Evolutionary conservation across 2,888 invertebrate genomes (phyloP).

Genomic region (Chymomyza procnemis): DNA sequence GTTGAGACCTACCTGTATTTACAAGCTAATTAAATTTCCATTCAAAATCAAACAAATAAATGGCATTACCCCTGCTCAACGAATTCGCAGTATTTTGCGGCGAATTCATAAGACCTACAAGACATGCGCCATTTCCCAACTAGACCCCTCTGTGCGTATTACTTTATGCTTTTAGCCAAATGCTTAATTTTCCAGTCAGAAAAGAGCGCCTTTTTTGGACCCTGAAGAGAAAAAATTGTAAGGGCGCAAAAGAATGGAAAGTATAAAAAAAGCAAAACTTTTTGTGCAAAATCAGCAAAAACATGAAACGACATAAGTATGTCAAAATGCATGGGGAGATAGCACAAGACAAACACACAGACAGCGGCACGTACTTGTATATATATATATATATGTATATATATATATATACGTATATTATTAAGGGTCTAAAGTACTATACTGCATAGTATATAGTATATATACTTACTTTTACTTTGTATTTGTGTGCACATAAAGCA

Average conservation of each 20-base stretch:
- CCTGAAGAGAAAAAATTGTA: conserved; percentile 49
- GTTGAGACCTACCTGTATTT: background rate
- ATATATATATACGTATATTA: too few relatives aligned
- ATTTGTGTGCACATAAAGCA: conserved; percentile 47
- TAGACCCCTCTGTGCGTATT: background rate
- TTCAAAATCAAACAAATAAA: background rate
- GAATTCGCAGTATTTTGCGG: conserved; percentile 52
- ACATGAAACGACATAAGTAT: conserved; percentile 72
- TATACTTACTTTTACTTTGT: conserved; percentile 31
- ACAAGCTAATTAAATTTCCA: background rate
- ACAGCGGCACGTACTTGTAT: conserved; percentile 60
- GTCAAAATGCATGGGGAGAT: conserved; percentile 69
- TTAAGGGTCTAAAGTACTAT: conserved; percentile 69
- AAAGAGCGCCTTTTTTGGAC: conserved; percentile 45
- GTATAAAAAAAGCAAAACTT: conserved; percentile 54
- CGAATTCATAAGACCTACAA: conserved; percentile 51
- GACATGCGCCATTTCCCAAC: conserved; percentile 61
- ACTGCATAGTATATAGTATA: conserved; percentile 24
- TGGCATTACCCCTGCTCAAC: background rate
- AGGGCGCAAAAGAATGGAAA: conserved; percentile 22
- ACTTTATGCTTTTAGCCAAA: conserved; percentile 8
- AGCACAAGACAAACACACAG: conserved; percentile 28
- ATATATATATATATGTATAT: too few relatives aligned
- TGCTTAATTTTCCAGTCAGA: conserved; percentile 34
- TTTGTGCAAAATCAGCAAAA: conserved; percentile 71